Base-by-base conservation (phyloP, 2,888 invertebrate species). In the Isoperla grammatica region DNA sequence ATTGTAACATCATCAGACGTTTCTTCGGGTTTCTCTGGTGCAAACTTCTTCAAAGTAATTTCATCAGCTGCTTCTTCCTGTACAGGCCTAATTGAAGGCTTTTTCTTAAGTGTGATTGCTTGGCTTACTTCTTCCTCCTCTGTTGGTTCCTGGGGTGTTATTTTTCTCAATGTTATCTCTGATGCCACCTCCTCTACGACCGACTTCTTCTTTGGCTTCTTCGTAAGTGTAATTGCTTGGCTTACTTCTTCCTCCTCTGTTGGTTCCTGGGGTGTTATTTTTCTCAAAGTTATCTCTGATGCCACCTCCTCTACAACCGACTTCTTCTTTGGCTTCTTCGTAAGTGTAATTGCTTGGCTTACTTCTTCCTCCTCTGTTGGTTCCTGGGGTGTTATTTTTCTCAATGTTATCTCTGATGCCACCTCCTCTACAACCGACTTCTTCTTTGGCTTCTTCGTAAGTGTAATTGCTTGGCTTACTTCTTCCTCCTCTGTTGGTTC, bases 21-120 rank as follows among this genome's bases (percentile, higher is more conserved):
- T 40, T 72, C 72, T 57, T 72, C 71, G 1, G 55, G 42, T 61
- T 60, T 57, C 20, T 59, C 53, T 2, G 84, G 81, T 66, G 85
- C 85, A 15, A 88, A 75, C 72, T 87, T 88, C 71, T 87, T 87
- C 17, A 90, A 80, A 0, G 86, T 90, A 20, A 88, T 78, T 71
- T 84, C 83, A 71, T 84, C 81, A 48, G 81, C 79, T 63, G 65
- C 67, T 22, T 66, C 66, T 20, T 61, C 56, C 19, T 46, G 43
- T 54, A 61, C 13, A 61, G 50, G 23, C 50, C 68, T 68, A 59
- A 65, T 67, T 56, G 62, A 19, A 6, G 53, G 39, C 12, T 69
- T 71, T 57, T 69, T 70, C 1, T 61, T 59, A 8, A 63, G 22
- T 20, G 37, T 54, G 1, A 61, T 40, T 35, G 60, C 57, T 35